Percentiles rank a stretch among this genome's conserved stretches.
phyloP scores from a whole-genome alignment of 2,888 invertebrate genomes.

The Thumatha senex region DNA sequence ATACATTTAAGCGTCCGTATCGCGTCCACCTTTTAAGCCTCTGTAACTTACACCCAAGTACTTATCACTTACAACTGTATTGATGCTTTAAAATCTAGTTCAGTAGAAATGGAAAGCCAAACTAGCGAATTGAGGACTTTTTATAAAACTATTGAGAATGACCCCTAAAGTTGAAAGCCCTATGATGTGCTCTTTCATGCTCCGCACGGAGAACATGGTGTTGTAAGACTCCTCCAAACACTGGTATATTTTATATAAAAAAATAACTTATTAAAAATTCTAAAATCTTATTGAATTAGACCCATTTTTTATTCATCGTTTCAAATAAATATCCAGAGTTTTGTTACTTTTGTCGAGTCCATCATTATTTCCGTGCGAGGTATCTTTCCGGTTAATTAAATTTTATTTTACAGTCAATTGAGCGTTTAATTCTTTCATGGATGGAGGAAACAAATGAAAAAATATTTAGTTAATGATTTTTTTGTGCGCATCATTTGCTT shows the following conservation, averaged over 20 bases:
- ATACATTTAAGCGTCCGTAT: not conserved
- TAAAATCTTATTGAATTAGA: no score
- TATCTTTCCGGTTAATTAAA: constrained; percentile 47
- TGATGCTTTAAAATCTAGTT: not conserved
- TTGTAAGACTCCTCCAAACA: no score
- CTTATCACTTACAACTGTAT: not conserved
- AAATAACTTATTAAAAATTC: no score
- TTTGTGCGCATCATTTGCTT: constrained; percentile 7
- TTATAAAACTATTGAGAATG: no score
- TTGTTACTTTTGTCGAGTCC: constrained; percentile 19
- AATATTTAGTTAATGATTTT: constrained; percentile 28
- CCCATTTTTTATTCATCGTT: not conserved
- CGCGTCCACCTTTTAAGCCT: not conserved
- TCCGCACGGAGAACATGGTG: no score
- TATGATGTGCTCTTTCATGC: no score
- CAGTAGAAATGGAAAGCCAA: no score
- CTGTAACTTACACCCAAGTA: not conserved
- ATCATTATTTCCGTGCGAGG: constrained; percentile 37
- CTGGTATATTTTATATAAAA: not conserved
- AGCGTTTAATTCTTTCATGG: constrained; percentile 21
- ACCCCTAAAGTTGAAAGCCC: no score
- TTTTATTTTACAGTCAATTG: constrained; percentile 46
- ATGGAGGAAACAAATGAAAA: constrained; percentile 20
- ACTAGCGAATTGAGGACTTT: no score
- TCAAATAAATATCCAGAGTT: constrained; percentile 19